Conservation (phyloP, 2,888 invertebrate species). For the Xanthia togata region DNA sequence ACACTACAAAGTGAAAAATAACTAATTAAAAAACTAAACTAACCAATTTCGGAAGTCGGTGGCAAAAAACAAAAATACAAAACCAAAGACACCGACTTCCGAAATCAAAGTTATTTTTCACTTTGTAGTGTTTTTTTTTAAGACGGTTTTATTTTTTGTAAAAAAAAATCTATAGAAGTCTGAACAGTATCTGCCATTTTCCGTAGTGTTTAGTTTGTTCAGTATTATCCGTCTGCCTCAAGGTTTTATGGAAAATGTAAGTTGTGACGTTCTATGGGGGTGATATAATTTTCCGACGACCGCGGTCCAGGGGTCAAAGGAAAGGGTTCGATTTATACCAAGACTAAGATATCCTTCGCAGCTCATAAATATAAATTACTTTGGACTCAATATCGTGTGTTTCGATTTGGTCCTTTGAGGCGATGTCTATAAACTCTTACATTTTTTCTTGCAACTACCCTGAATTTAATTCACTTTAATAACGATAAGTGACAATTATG, state of each 20-base stretch:
- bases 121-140: no score
- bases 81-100: no score
- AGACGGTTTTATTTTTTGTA: no score
- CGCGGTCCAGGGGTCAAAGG: background rate
- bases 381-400: background rate
- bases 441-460: background rate
- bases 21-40: no score
- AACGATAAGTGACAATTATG: conserved; percentile 16
- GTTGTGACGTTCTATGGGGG: background rate
- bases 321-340: background rate
- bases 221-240: background rate
- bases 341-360: background rate
- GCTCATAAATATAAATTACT: conserved; percentile 38
- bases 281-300: background rate
- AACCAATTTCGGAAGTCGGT: no score
- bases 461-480: background rate
- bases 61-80: no score
- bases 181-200: background rate
- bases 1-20: no score
- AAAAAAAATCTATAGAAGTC: no score
- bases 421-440: background rate
- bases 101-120: no score
- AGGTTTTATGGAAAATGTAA: background rate
- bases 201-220: background rate
- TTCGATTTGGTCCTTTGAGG: conserved; percentile 19